phyloP scores from a whole-genome alignment of 1,140 invertebrate species.

The Lordiphosa clarofinis region DNA sequence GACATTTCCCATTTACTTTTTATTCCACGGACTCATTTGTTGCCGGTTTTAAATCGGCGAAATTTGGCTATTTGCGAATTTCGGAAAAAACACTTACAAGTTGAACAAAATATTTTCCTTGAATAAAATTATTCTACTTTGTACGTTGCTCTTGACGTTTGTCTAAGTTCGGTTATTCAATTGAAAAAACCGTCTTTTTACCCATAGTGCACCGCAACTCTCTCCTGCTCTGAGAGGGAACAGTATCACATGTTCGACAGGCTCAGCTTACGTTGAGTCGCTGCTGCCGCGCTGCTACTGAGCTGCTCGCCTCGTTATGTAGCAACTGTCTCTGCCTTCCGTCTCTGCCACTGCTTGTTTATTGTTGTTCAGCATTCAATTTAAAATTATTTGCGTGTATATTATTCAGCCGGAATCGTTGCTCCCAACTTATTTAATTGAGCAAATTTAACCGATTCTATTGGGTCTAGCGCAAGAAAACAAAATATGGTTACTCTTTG shows the following conservation, averaged over 20 bases:
- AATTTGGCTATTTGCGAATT: too few species aligned
- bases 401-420: conserved; percentile 52
- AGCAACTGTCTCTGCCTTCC: conserved; percentile 2
- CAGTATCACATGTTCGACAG: neutral
- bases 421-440: conserved; percentile 57
- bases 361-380: conserved; percentile 66
- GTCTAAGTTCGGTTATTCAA: too few species aligned
- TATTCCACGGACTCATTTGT: too few species aligned
- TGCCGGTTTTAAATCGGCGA: too few species aligned
- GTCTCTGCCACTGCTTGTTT: conserved; percentile 5
- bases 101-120: too few species aligned
- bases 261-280: conserved; percentile 3
- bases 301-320: neutral
- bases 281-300: neutral
- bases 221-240: neutral
- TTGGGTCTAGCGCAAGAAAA: neutral
- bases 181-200: too few species aligned
- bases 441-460: conserved; percentile 31
- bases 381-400: conserved; percentile 30
- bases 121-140: too few species aligned
- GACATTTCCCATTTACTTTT: too few species aligned
- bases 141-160: too few species aligned
- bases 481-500: neutral
- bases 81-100: too few species aligned
- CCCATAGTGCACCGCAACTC: too few species aligned